Percentiles rank a stretch among this genome's conserved stretches.
These are phyloP conservation scores for Drosophila ananassae DNA, from an alignment of 1,140 invertebrate species.

Conservation along the genomic window DNA sequence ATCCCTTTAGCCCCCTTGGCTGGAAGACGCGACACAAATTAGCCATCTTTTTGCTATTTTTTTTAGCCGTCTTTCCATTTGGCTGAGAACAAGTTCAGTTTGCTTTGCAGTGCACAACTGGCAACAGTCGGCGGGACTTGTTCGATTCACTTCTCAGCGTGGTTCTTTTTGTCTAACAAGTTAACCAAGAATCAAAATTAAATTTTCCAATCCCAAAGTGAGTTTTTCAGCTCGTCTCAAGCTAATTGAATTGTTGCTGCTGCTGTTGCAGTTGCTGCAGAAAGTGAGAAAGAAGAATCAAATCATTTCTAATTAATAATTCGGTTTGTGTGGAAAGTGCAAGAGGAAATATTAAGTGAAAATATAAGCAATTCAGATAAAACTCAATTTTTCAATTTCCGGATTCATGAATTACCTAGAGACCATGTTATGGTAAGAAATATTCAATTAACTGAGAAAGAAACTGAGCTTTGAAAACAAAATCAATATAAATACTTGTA, in stretches of 20 bases:
- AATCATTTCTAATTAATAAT: constrained; percentile 28
- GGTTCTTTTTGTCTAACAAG: constrained; percentile 22
- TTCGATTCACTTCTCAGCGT: constrained; percentile 33
- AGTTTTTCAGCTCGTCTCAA: constrained; percentile 1
- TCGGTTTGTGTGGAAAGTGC: constrained; percentile 13
- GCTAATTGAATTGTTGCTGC: constrained; percentile 33
- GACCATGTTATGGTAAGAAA: constrained; percentile 70
- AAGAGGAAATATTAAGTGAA: constrained; percentile 15
- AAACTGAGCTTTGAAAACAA: not conserved
- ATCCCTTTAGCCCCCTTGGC: constrained; percentile 17
- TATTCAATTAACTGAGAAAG: not conserved
- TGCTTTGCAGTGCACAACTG: constrained; percentile 65
- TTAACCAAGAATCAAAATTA: constrained; percentile 23
- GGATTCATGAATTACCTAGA: constrained; percentile 70
- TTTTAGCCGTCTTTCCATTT: constrained; percentile 51
- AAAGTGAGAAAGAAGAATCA: constrained; percentile 4
- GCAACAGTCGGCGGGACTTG: constrained; percentile 63
- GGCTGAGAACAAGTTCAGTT: constrained; percentile 64
- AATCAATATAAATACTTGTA: not conserved
- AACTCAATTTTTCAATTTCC: not conserved
- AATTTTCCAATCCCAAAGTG: constrained; percentile 29
- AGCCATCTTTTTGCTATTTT: constrained; percentile 53
- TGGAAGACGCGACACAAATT: constrained; percentile 63
- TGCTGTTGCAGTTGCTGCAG: constrained; percentile 2
- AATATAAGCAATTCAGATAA: constrained; percentile 6